Evolutionary conservation across 2,797 vertebrate species (phyloP).

Genomic region (Coracias cyanogaster): DNA sequence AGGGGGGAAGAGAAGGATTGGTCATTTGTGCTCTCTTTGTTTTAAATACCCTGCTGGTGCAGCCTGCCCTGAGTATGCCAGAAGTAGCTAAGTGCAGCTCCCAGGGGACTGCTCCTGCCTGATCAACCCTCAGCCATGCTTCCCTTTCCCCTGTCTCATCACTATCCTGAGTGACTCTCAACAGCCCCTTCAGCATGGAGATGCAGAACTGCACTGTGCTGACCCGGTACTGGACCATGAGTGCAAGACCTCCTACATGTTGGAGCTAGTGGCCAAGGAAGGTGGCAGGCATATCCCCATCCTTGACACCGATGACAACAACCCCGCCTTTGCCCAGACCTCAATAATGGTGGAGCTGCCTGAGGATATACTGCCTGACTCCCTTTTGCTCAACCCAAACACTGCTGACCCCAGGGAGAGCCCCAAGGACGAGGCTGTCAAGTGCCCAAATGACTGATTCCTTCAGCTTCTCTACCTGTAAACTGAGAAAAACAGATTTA

Average conservation of each 20-base stretch:
- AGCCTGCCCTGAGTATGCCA: not conserved
- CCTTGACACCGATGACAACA: conserved; percentile 87
- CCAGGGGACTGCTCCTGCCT: not conserved
- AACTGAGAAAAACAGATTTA: not conserved
- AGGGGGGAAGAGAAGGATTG: not conserved
- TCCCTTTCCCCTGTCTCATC: not conserved
- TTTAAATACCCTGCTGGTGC: not conserved
- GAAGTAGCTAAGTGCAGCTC: not conserved
- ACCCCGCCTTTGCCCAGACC: conserved; percentile 85
- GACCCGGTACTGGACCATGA: conserved; percentile 94
- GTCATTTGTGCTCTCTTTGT: not conserved
- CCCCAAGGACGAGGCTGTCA: accelerated
- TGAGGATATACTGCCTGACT: conserved; percentile 82
- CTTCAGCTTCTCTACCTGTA: not conserved
- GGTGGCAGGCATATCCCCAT: conserved; percentile 87
- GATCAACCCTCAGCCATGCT: accelerated
- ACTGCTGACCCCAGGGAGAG: not conserved
- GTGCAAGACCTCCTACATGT: conserved; percentile 84
- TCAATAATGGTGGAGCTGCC: conserved; percentile 83
- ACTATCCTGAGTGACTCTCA: conserved; percentile 80
- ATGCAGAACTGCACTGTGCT: conserved; percentile 90
- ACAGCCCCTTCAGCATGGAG: conserved; percentile 91
- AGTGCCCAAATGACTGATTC: not conserved
- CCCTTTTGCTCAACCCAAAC: conserved; percentile 80
- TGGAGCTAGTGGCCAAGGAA: conserved; percentile 91